Evolutionary conservation across 1,140 invertebrate species (phyloP), one percentile per base, ranked within the genome.

Genomic region (Hyposmocoma kahamanoa): DNA sequence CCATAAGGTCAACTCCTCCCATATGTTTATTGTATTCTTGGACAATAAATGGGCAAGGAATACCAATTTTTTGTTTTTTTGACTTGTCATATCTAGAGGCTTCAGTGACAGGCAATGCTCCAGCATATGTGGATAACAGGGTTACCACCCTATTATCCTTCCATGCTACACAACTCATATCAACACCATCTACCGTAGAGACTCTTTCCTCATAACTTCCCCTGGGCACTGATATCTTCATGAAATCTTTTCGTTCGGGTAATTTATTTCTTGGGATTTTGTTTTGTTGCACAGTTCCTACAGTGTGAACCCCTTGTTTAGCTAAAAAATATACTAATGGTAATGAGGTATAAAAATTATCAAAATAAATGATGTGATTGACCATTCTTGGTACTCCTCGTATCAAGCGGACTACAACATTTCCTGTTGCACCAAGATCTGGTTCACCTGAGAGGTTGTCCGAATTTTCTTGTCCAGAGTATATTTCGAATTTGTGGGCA

Each of bases 1-100:
- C 85, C 50, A 71, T 73, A 39, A 87, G 64, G 51, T 80, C 70
- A 41, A 80, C 72, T 50, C 72, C 69, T 42, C 63, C 56, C 69
- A 73, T 71, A 52, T 75, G 60, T 39, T 50, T 51, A 58, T 71
- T 76, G 47, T 76, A 67, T 19, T 67, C 57, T 57, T 66, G 32
- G 44, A 68, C 55, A 50, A 63, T 58, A 47, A 56, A 42, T 22
- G 57, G 62, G 41, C 57, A 59, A 43, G 38, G 28, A 53, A 68
- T 62, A 58, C 53, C 41, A 57, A 53, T 59, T 56, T 63, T 57
- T 64, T 39, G 46, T 63, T 67, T 67, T 15, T 22, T 52, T 59
- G 30, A 56, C 39, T 20, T 61, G 43, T 61, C 59, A 61, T 18
- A 62, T 47, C 54, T 47, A 26, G 42, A 53, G 22, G 51, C 54